Evolutionary conservation across 2,113 vertebrate genomes (phyloP), one percentile per base, ranked within the genome.

Genomic region (Lipophrys pholis): DNA sequence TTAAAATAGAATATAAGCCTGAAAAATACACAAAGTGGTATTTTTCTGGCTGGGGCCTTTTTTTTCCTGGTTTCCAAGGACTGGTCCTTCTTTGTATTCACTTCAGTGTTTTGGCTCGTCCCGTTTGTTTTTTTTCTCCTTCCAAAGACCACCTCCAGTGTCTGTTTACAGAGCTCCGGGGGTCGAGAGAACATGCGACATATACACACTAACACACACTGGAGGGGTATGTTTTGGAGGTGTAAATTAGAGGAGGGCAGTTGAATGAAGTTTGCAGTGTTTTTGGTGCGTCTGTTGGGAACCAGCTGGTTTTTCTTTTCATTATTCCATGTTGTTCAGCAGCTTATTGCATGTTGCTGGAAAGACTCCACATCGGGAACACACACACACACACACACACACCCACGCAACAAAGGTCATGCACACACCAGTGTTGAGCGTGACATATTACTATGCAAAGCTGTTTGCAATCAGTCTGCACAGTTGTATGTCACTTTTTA

Each of bases 161-260:
- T 82, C 56, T 82, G 80, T 89, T 82, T 82, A 78, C 79, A 70
- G 59, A 84, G 58, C 61, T 17, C 48, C 58, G 30, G 68, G 61
- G 68, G 68, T 53, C 68, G 62, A 54, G 70, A 43, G 66, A 69
- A 70, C 40, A 66, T 59, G 70, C 73, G 76, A 79, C 61, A 85
- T 53, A n/a, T 17, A 72, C 76, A 72, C 65, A 67, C 35, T 46
- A 70, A 76, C 69, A 62, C 72, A 64, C 65, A 61, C 35, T 77
- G 76, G 11, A 62, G 76, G 45, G 21, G 40, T 58, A 58, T 76
- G 53, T 73, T 53, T 64, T 63, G 52, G 42, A 65, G 73, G 59
- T 77, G 85, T 80, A 52, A 81, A 83, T 77, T 50, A 59, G 51
- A 39, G 48, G 58, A 50, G 58, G 17, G 8, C 15, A 67, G 67